These are phyloP conservation scores for Gnathonemus echidnorhynchus DNA, from an alignment of 2,113 vertebrate species.

Conservation along the genomic window DNA sequence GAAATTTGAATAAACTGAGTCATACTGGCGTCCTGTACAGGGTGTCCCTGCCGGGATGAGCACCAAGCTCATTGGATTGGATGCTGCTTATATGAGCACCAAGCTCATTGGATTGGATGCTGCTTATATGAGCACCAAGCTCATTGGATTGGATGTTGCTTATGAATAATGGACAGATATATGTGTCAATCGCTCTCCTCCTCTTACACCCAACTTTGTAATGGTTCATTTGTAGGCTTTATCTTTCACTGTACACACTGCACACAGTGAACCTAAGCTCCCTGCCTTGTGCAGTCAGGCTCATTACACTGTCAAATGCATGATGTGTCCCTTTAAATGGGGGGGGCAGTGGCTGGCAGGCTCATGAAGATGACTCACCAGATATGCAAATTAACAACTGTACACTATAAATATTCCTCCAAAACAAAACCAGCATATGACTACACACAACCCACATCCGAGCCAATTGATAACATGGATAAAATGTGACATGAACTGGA, in stretches of 20 bases:
- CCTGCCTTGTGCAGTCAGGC: neutral
- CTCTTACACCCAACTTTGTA: neutral
- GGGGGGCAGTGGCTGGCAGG: neutral
- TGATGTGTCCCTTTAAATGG: neutral
- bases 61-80: neutral
- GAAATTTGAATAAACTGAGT: neutral
- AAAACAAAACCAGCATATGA: neutral
- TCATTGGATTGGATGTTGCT: neutral
- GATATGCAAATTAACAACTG: conserved; percentile 9
- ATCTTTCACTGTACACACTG: neutral
- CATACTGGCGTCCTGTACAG: neutral
- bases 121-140: neutral
- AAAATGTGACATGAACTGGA: neutral
- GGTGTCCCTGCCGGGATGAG: neutral
- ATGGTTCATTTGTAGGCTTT: neutral
- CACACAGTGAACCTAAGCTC: neutral
- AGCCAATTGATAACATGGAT: neutral
- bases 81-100: neutral
- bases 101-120: neutral
- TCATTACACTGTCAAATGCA: neutral
- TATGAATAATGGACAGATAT: neutral
- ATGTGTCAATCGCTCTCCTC: neutral
- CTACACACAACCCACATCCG: neutral
- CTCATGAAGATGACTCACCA: neutral
- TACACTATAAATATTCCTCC: neutral